Percentiles rank a stretch among this genome's conserved stretches.
phyloP scores from a whole-genome alignment of 2,888 invertebrate species.

The Willowsia nigromaculata region DNA sequence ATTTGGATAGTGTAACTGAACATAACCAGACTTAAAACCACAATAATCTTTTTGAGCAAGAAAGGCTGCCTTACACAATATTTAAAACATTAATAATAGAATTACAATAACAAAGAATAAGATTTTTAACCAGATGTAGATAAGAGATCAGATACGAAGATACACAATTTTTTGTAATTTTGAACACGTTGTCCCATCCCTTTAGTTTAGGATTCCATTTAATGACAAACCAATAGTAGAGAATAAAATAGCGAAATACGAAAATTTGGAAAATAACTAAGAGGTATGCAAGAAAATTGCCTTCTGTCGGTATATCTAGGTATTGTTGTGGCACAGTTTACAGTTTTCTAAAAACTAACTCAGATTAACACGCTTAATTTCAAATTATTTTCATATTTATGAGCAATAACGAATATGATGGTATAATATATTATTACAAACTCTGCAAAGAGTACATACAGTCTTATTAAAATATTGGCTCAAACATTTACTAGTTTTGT shows the following conservation, averaged over 20 bases:
- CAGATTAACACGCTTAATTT: constrained; percentile 17
- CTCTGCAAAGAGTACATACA: constrained; percentile 45
- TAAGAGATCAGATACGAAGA: constrained; percentile 64
- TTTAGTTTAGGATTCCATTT: constrained; percentile 46
- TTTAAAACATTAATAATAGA: neutral
- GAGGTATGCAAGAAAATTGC: neutral
- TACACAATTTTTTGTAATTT: constrained; percentile 51
- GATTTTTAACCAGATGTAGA: constrained; percentile 61
- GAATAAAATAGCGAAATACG: neutral
- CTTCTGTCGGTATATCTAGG: neutral
- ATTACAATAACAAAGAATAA: constrained; percentile 28
- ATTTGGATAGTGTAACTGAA: neutral
- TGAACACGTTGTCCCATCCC: constrained; percentile 68
- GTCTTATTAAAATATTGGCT: constrained; percentile 67
- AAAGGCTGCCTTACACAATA: constrained; percentile 44
- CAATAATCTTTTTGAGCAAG: constrained; percentile 54
- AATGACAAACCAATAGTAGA: constrained; percentile 2
- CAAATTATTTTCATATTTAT: constrained; percentile 11
- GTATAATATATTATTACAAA: neutral
- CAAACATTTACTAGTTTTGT: constrained; percentile 48
- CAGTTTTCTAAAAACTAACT: neutral
- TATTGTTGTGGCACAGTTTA: constrained; percentile 7
- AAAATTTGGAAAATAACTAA: neutral
- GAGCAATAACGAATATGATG: constrained; percentile 33
- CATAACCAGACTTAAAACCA: neutral